Evolutionary conservation across 1,140 invertebrate genomes (phyloP), one percentile per base, ranked within the genome.

Genomic region (Acromyrmex charruanus): DNA sequence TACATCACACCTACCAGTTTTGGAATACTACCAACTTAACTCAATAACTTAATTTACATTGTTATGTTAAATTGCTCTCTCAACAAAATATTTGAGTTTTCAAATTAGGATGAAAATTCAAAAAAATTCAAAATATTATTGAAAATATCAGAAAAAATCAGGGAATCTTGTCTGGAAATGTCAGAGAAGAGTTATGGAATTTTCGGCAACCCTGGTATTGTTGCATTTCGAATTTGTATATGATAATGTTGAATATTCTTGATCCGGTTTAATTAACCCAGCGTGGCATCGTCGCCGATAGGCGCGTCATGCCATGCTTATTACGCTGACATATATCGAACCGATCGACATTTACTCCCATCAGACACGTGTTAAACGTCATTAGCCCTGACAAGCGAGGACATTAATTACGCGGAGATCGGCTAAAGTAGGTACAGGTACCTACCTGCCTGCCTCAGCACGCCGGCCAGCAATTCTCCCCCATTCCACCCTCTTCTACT

Each of bases 321-420:
- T 90, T 89, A 87, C 89, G 74, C n/a, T 71, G 59, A 85, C 74
- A 74, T 77, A 66, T 80, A 84, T 55, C 82, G 77, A 77, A 68
- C 71, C 85, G 87, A 91, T 91, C 87, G 90, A 85, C 89, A 87
- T 87, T 91, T 86, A 85, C 84, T 63, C 65, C 81, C 89, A 87
- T 89, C 89, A 89, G 88, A 91, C 89, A 89, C 89, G 90, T 89
- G 90, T 91, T 91, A 90, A 91, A 92, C 89, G 89, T 90, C 89
- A 92, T 92, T 92, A 91, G 86, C 91, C 63, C 28, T 85, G 86
- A 89, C 91, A 91, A 91, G 91, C 90, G 77, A 88, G 90, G 88
- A 91, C 91, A 91, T 92, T 91, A 92, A 92, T 92, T 91, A 92
- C 85, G 86, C 90, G 90, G 87, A 89, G 90, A 89, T 91, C 89